A percentile compares a stretch with the other conserved stretches of the same genome.
These are phyloP conservation scores for Etheostoma spectabile DNA, from an alignment of 2,113 vertebrate species.

Conservation along the genomic window DNA sequence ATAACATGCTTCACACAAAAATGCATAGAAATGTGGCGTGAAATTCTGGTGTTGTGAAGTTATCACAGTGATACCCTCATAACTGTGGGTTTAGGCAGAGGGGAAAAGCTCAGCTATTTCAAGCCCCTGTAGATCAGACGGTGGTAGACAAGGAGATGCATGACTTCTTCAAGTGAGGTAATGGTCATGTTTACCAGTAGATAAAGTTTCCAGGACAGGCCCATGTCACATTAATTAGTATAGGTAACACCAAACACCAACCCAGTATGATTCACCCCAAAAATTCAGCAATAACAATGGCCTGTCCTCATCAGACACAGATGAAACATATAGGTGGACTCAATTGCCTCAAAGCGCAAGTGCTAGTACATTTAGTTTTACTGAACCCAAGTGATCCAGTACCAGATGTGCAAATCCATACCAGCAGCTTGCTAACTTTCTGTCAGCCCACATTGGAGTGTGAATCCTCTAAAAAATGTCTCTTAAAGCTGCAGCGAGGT, in stretches of 20 bases:
- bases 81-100: slow-evolving; percentile 13
- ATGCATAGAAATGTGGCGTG: slow-evolving; percentile 55
- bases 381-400: slow-evolving; percentile 46
- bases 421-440: slow-evolving; percentile 37
- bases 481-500: slow-evolving; percentile 35
- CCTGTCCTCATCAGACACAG: slow-evolving; percentile 24
- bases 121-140: slow-evolving; percentile 31
- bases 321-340: slow-evolving; percentile 55
- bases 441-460: slow-evolving; percentile 30
- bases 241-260: slow-evolving; percentile 37
- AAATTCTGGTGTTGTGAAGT: slow-evolving; percentile 52
- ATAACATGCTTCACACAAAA: slow-evolving; percentile 69
- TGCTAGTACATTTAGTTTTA: slow-evolving; percentile 43
- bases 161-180: slow-evolving; percentile 47
- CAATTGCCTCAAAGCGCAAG: slow-evolving; percentile 31
- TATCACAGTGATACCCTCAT: slow-evolving; percentile 38
- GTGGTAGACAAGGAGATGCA: slow-evolving; percentile 36
- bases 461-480: slow-evolving; percentile 65
- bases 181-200: slow-evolving; percentile 25
- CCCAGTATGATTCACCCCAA: slow-evolving; percentile 41
- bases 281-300: slow-evolving; percentile 50
- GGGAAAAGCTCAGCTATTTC: slow-evolving; percentile 22
- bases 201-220: slow-evolving; percentile 41
- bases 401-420: slow-evolving; percentile 65
- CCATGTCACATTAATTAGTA: slow-evolving; percentile 40